A percentile compares a stretch with the other conserved stretches of the same genome.
Evolutionary conservation across 2,888 invertebrate species (phyloP).

Genomic region (Drosophila paranaensis): DNA sequence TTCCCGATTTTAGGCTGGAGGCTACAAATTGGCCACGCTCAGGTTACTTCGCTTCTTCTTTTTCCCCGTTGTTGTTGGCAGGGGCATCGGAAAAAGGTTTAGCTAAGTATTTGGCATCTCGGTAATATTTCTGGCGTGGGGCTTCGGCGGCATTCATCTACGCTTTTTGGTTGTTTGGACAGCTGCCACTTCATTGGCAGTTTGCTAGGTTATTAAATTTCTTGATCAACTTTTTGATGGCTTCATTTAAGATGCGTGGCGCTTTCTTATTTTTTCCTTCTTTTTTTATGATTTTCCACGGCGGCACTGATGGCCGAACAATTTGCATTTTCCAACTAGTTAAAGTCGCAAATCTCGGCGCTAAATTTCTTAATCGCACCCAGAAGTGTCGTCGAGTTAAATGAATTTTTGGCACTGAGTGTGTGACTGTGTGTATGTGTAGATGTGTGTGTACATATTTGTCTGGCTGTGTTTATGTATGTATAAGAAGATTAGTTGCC

Average conservation of each 20-base stretch:
- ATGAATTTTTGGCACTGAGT: slow-evolving; percentile 39
- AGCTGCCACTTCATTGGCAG: slow-evolving; percentile 78
- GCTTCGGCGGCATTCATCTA: slow-evolving; percentile 2
- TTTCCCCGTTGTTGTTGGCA: slow-evolving; percentile 9
- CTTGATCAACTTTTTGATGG: slow-evolving; percentile 67
- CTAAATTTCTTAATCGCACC: slow-evolving; percentile 74
- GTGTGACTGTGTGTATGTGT: background rate
- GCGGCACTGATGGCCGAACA: slow-evolving; percentile 27
- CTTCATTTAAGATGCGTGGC: slow-evolving; percentile 56
- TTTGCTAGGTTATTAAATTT: slow-evolving; percentile 72
- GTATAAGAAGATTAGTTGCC: background rate
- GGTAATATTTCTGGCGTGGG: background rate
- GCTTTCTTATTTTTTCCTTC: slow-evolving; percentile 31
- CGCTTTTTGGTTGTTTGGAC: slow-evolving; percentile 64
- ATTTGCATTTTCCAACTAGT: slow-evolving; percentile 63
- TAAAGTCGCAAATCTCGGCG: slow-evolving; percentile 68
- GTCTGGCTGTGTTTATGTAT: background rate
- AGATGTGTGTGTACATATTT: background rate
- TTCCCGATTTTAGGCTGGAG: slow-evolving; percentile 13
- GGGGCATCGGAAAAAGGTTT: slow-evolving; percentile 62
- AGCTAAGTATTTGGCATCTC: slow-evolving; percentile 58
- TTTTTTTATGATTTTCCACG: background rate
- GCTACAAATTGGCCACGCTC: slow-evolving; percentile 73
- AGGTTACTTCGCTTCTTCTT: slow-evolving; percentile 55
- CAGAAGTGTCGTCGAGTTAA: slow-evolving; percentile 67